These are phyloP conservation scores for Parnassius glacialis DNA, from an alignment of 2,888 invertebrate genomes.

Conservation along the genomic window DNA sequence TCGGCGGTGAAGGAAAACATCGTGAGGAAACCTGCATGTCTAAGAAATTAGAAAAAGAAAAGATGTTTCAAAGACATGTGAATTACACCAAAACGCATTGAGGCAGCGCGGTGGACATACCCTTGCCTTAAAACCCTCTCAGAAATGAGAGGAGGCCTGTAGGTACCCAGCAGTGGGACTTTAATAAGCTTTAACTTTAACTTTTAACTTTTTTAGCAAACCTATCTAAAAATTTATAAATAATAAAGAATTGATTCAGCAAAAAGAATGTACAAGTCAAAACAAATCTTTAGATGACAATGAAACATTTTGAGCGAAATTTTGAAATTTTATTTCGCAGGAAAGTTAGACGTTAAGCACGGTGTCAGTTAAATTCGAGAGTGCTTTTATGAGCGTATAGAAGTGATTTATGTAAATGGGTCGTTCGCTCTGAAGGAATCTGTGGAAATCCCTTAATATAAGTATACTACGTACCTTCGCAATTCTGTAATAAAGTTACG, in stretches of 20 bases:
- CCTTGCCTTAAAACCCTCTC: too few species aligned
- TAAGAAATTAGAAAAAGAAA: too few species aligned
- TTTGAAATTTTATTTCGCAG: constrained; percentile 48
- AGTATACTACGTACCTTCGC: constrained; percentile 22
- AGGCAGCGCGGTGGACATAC: too few species aligned
- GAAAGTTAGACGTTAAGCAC: constrained; percentile 42
- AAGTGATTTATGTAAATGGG: constrained; percentile 60
- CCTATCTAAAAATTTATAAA: not conserved
- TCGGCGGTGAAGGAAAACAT: too few species aligned
- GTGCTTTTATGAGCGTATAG: constrained; percentile 55
- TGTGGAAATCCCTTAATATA: constrained; percentile 27
- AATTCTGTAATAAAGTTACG: constrained; percentile 24
- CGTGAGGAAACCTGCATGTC: too few species aligned
- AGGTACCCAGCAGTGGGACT: too few species aligned
- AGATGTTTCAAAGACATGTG: too few species aligned
- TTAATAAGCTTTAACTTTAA: too few species aligned
- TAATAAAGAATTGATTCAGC: too few species aligned
- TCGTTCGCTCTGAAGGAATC: constrained; percentile 36
- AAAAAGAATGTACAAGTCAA: constrained; percentile 14
- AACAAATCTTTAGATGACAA: constrained; percentile 37
- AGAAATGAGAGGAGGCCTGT: too few species aligned
- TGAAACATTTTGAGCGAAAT: constrained; percentile 54
- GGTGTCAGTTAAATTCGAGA: constrained; percentile 50
- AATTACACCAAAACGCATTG: too few species aligned
- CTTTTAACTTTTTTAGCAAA: too few species aligned